phyloP scores from a whole-genome alignment of 2,888 invertebrate genomes.

The Ceratothoa steindachneri region DNA sequence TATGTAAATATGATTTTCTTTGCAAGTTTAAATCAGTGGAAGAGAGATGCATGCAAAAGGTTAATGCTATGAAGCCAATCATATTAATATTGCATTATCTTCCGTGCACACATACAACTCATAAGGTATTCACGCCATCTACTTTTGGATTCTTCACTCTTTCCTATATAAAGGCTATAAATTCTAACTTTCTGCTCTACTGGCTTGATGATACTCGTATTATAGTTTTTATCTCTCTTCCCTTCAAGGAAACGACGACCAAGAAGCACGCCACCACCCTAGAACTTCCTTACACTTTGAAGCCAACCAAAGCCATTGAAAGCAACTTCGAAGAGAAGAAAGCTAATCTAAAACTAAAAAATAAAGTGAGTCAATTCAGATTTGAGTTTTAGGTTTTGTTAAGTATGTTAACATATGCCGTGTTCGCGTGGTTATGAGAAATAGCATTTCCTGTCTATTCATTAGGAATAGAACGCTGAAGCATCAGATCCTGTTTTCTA shows the following conservation, averaged over 20 bases:
- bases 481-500: too few species aligned
- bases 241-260: not conserved
- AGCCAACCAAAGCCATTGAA: conserved; percentile 43
- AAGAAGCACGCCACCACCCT: conserved; percentile 45
- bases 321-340: conserved; percentile 48
- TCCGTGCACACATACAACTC: too few species aligned
- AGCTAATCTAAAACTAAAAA: conserved; percentile 29
- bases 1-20: too few species aligned
- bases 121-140: too few species aligned
- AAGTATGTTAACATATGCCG: not conserved
- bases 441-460: too few species aligned
- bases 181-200: not conserved
- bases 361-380: conserved; percentile 22
- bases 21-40: too few species aligned
- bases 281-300: conserved; percentile 53
- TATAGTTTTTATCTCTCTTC: conserved; percentile 6
- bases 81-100: too few species aligned
- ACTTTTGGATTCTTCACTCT: too few species aligned
- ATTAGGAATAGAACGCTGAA: too few species aligned
- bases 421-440: not conserved
- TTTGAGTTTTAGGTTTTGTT: conserved; percentile 14
- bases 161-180: too few species aligned
- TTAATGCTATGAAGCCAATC: too few species aligned
- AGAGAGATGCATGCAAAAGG: too few species aligned
- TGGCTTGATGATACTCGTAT: not conserved